Percentiles rank a stretch among this genome's conserved stretches.
phyloP scores from a whole-genome alignment of 2,888 invertebrate genomes.

The Noctua pronuba region DNA sequence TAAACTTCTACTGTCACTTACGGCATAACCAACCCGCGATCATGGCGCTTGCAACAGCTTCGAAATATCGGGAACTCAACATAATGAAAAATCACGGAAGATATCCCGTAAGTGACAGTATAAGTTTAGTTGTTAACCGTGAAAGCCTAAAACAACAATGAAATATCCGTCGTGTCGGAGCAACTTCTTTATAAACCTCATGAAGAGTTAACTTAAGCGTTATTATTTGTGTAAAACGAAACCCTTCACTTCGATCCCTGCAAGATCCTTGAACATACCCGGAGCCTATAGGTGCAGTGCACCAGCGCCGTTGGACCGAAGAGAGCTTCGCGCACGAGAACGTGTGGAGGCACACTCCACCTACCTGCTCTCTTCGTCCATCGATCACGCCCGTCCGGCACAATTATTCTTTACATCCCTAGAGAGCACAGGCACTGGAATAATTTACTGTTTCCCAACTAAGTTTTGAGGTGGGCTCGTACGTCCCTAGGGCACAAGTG shows the following conservation, averaged over 20 bases:
- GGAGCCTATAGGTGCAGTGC: neutral
- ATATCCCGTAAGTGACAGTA: too few relatives aligned
- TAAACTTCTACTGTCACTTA: too few relatives aligned
- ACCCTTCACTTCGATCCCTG: neutral
- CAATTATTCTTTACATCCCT: slow-evolving; percentile 79
- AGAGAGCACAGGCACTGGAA: slow-evolving; percentile 75
- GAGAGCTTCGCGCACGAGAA: neutral
- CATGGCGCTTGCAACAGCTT: too few relatives aligned
- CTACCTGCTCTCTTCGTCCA: neutral
- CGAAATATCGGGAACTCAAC: too few relatives aligned
- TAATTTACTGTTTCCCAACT: slow-evolving; percentile 85
- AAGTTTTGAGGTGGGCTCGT: slow-evolving; percentile 82
- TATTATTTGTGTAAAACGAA: neutral
- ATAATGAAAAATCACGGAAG: too few relatives aligned
- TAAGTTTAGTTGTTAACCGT: too few relatives aligned
- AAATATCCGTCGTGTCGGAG: neutral
- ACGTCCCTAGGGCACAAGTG: slow-evolving; percentile 68
- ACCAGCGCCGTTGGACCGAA: neutral
- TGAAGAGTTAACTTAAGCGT: neutral
- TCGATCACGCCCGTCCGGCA: neutral
- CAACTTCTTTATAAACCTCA: neutral
- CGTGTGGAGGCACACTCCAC: neutral
- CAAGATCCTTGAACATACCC: neutral
- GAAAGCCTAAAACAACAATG: too few relatives aligned
- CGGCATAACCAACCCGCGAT: too few relatives aligned